Evolutionary conservation across 2,797 vertebrate genomes (phyloP).

Genomic region (Chaetodon trifasciatus): DNA sequence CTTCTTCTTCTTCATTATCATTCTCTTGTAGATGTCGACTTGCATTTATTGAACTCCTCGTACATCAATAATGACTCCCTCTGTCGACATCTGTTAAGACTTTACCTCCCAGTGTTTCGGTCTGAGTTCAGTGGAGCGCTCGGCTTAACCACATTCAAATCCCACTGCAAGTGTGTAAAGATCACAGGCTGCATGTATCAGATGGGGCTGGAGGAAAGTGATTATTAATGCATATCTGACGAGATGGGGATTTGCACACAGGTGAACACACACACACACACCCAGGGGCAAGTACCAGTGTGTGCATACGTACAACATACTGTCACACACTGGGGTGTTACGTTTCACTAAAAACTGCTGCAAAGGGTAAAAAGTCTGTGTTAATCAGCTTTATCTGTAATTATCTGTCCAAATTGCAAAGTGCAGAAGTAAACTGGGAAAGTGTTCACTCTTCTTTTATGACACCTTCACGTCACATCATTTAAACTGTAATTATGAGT

Average conservation of each 20-base stretch:
- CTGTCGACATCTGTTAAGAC: conserved; percentile 17
- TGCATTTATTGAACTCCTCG: neutral
- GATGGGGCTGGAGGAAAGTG: neutral
- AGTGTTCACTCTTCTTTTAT: no score
- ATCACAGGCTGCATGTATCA: conserved; percentile 5
- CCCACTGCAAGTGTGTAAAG: neutral
- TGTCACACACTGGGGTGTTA: neutral
- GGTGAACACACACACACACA: neutral
- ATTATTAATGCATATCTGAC: conserved; percentile 23
- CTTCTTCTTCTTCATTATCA: neutral
- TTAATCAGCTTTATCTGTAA: neutral
- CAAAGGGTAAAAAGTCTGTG: neutral
- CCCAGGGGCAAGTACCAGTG: no score
- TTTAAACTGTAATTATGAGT: no score
- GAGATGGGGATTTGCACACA: neutral
- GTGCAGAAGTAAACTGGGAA: no score
- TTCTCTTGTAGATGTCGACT: neutral
- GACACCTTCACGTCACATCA: no score
- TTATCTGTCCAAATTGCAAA: neutral
- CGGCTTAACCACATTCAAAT: neutral
- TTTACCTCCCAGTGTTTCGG: conserved; percentile 1
- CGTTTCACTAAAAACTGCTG: neutral
- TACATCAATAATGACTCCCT: conserved; percentile 16
- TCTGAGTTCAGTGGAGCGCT: conserved; percentile 7
- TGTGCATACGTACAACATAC: neutral